Evolutionary conservation across 2,797 vertebrate species (phyloP).

Genomic region (Enteromius argenteus): DNA sequence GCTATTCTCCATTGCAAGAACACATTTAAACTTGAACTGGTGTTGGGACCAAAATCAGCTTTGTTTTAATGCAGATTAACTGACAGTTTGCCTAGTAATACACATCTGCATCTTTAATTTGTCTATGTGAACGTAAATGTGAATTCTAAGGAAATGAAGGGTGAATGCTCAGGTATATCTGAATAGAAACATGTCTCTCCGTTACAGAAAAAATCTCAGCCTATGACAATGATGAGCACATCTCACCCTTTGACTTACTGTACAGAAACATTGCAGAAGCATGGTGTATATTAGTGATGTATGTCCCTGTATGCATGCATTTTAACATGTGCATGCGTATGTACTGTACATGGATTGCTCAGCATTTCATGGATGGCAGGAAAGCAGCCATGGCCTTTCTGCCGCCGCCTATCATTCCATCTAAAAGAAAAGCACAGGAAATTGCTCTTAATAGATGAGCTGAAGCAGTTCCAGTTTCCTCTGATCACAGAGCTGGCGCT

Average conservation of each 20-base stretch:
- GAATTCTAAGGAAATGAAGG: not conserved
- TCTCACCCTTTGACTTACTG: not conserved
- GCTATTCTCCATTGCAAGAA: not conserved
- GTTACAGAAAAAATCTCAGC: not conserved
- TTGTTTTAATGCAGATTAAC: not conserved
- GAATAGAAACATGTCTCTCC: not conserved
- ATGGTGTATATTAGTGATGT: not conserved
- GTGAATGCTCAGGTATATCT: not conserved
- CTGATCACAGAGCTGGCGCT: conserved; percentile 61
- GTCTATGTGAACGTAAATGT: not conserved
- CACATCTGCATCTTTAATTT: not conserved
- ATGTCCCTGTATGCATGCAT: not conserved
- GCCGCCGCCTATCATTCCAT: conserved; percentile 67
- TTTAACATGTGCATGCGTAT: conserved; percentile 14
- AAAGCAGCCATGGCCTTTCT: conserved; percentile 50
- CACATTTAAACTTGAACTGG: not conserved
- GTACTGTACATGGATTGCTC: conserved; percentile 45
- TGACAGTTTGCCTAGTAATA: not conserved
- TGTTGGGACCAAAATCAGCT: not conserved
- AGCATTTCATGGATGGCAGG: conserved; percentile 69
- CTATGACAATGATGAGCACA: not conserved
- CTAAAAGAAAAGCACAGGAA: conserved; percentile 67
- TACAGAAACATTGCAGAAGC: not conserved
- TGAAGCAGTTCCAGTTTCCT: conserved; percentile 71
- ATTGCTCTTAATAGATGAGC: conserved; percentile 65